Base-by-base conservation (phyloP, 2,888 invertebrate genomes). In the Priocnemis perturbator region DNA sequence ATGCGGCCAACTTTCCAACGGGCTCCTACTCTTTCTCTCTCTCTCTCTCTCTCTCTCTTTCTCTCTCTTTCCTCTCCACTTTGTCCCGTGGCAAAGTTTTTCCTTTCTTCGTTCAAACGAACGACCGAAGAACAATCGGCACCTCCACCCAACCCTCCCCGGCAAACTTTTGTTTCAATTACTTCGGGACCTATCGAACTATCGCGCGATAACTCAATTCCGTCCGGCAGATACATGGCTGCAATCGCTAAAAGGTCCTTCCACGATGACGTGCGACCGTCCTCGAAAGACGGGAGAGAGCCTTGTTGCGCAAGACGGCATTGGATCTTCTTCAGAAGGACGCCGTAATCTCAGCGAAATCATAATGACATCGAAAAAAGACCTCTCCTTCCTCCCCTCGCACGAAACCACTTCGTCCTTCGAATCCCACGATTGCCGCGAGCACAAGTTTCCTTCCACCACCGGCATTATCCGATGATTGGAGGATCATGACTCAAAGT, bases 231-330 rank as follows among this genome's bases (percentile, higher is more conserved):
- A 88, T 83, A 84, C 85, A 88, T 80, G 80, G 81, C 72, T 81
- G 78, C 84, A 87, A 88, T 88, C 84, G 84, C 83, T 86, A 84
- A 88, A 86, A 86, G 85, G 82, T 83, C 81, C 53, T 50, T 50
- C 19, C 17, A 50, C n/a, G 50, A 50, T 50, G 50, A 50, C 50
- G 50, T 19, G 19, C n/a, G 19, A 50, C 17, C 19, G 50, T 50
- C 50, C 50, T 50, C 19, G 50, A 19, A 19, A 50, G 50, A 50
- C 3, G 17, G 50, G 19, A 37, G 37, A 26, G n/a, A 26, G 26
- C 26, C 26, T 37, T 37, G 11, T 37, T 37, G 37, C 37, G 37
- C 37, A 37, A 37, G 37, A 37, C 2, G 37, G 37, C 7, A 37
- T 37, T 11, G 37, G 14, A 37, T 11, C 37, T 37, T 37, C 11